These are phyloP conservation scores for Stenodera caucasica DNA, from an alignment of 2,888 invertebrate genomes.

Conservation along the genomic window DNA sequence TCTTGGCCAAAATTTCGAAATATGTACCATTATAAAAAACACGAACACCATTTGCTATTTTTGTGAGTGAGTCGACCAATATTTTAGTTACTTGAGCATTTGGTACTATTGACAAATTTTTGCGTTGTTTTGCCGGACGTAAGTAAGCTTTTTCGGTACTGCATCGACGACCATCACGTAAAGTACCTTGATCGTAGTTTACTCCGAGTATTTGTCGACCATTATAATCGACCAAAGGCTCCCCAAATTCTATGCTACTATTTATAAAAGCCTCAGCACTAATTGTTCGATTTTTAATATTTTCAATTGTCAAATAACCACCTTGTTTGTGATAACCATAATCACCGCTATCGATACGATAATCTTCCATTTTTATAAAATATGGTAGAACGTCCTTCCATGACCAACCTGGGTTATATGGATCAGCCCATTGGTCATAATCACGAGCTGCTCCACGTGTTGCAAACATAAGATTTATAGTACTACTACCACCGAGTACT, in stretches of 20 bases:
- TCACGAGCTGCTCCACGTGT: conserved; percentile 82
- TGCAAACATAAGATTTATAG: conserved; percentile 89
- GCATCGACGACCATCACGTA: conserved; percentile 63
- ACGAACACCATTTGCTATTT: conserved; percentile 69
- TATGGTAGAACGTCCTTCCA: conserved; percentile 53
- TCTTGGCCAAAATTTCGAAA: conserved; percentile 61
- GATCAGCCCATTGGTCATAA: conserved; percentile 92
- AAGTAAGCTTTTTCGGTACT: too few species aligned
- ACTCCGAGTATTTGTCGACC: conserved; percentile 65
- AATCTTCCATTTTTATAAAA: conserved; percentile 48
- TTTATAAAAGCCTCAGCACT: conserved; percentile 61
- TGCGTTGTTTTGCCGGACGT: too few species aligned
- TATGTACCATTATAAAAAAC: conserved; percentile 60
- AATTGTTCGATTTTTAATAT: conserved; percentile 50
- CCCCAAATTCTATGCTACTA: conserved; percentile 67
- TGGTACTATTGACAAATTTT: too few species aligned
- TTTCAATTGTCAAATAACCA: conserved; percentile 44
- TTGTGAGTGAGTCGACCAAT: conserved; percentile 64
- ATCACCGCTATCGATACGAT: conserved; percentile 45
- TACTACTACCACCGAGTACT: conserved; percentile 82
- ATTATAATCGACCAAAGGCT: conserved; percentile 71
- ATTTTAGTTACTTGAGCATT: too few species aligned
- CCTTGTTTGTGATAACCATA: conserved; percentile 47
- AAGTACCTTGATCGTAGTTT: conserved; percentile 64
- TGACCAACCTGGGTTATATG: conserved; percentile 60